Percentiles rank a stretch among this genome's conserved stretches.
Evolutionary conservation across 2,797 vertebrate genomes (phyloP).

Genomic region (Enteromius unitaeniatus): DNA sequence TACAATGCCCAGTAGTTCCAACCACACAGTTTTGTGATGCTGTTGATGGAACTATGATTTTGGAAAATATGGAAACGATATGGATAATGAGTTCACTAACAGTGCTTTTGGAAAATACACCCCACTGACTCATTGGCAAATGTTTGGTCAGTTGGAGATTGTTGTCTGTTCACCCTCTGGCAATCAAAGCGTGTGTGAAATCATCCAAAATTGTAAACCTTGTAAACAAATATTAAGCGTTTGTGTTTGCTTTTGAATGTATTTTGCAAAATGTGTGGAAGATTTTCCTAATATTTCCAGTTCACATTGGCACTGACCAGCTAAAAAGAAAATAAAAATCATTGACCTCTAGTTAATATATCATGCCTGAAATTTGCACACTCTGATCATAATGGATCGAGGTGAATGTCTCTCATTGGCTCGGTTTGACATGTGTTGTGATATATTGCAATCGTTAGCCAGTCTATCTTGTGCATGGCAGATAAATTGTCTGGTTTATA

Average conservation of each 20-base stretch:
- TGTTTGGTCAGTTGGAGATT: not conserved
- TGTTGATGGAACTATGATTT: not conserved
- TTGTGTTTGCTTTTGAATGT: too few species aligned
- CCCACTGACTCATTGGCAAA: not conserved
- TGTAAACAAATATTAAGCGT: not conserved
- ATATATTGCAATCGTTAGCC: conserved; percentile 26
- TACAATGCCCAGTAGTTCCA: too few species aligned
- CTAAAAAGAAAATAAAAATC: not conserved
- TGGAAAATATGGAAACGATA: not conserved
- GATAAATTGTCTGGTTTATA: conserved; percentile 52
- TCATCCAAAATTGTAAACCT: not conserved
- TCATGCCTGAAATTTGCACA: not conserved
- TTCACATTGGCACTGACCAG: not conserved
- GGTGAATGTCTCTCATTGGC: conserved; percentile 36
- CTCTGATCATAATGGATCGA: not conserved
- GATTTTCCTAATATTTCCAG: not conserved
- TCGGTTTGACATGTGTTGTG: conserved; percentile 19
- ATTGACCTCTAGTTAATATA: not conserved
- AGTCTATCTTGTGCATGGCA: conserved; percentile 28
- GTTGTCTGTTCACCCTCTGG: not conserved
- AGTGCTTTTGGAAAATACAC: not conserved
- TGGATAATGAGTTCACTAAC: not conserved
- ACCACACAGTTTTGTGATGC: too few species aligned
- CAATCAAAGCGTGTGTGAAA: not conserved
- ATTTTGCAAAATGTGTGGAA: not conserved